A percentile compares a stretch with the other conserved stretches of the same genome.
Evolutionary conservation across 2,797 vertebrate species (phyloP).

Genomic region (Aldrovandia affinis): DNA sequence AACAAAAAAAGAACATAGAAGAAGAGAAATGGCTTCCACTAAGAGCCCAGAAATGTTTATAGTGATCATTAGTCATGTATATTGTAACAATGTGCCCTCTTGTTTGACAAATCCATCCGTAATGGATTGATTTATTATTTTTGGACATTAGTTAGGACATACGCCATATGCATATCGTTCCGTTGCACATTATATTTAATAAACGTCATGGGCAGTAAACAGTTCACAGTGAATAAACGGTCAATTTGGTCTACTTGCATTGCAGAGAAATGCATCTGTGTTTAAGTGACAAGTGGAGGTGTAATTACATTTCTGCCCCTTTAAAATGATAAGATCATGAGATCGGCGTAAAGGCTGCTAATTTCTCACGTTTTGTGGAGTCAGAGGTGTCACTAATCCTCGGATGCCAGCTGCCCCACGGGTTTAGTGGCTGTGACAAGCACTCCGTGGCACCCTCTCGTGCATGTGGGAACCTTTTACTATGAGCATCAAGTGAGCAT

Average conservation of each 20-base stretch:
- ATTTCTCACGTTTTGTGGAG: slow-evolving; percentile 5
- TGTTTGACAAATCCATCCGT: not conserved
- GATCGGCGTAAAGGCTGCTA: not conserved
- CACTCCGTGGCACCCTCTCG: not conserved
- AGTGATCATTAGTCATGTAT: slow-evolving; percentile 17
- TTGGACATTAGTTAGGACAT: not conserved
- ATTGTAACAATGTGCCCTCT: not conserved
- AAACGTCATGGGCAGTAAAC: not conserved
- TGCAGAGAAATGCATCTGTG: not conserved
- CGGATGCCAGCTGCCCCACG: not conserved
- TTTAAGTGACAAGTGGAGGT: not conserved
- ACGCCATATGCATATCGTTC: not conserved
- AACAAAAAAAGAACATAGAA: not conserved
- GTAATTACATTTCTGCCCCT: not conserved
- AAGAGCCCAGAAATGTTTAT: not conserved
- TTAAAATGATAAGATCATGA: not conserved
- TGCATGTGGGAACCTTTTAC: not conserved
- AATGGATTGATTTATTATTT: not conserved
- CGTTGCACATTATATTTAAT: not conserved
- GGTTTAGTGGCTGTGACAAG: slow-evolving; percentile 11
- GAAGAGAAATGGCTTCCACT: not conserved
- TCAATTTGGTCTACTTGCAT: not conserved
- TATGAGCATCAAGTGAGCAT: not conserved
- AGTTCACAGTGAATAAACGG: not conserved
- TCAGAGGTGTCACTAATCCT: not conserved